phyloP scores from a whole-genome alignment of 2,797 vertebrate genomes.

The Heliangelus exortis region DNA sequence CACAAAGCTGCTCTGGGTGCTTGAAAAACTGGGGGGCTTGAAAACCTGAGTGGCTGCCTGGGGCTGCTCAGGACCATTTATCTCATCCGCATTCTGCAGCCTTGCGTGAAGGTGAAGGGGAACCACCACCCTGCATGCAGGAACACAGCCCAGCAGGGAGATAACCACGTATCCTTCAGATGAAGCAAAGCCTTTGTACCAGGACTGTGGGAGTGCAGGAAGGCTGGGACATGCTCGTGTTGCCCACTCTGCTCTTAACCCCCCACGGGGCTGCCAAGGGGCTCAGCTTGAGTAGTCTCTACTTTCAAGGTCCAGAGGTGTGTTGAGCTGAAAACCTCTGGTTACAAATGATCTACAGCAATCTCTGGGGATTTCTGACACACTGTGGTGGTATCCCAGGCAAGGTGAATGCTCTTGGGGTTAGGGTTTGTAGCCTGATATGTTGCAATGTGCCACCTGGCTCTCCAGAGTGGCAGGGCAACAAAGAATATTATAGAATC shows the following conservation, averaged over 20 bases:
- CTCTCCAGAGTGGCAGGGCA: neutral
- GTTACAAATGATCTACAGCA: neutral
- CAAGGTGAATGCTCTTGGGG: neutral
- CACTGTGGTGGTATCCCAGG: neutral
- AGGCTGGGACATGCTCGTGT: neutral
- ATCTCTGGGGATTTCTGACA: neutral
- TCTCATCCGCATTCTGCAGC: slow-evolving; percentile 21
- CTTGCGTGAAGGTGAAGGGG: neutral
- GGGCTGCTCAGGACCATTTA: slow-evolving; percentile 20
- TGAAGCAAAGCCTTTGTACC: neutral
- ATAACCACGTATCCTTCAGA: neutral
- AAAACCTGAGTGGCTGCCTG: neutral
- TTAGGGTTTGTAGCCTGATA: neutral
- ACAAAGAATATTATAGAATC: fast-evolving
- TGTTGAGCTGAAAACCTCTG: neutral
- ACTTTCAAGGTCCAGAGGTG: neutral
- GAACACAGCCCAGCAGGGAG: neutral
- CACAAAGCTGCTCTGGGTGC: neutral
- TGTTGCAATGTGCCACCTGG: neutral
- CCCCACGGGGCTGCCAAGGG: neutral
- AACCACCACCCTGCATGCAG: slow-evolving; percentile 20
- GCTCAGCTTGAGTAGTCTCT: neutral
- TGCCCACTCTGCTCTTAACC: neutral
- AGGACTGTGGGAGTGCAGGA: neutral
- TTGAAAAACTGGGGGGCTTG: slow-evolving; percentile 14